Percentiles rank a stretch among this genome's conserved stretches.
phyloP scores from a whole-genome alignment of 2,797 vertebrate species.

The Anguilla marmorata region DNA sequence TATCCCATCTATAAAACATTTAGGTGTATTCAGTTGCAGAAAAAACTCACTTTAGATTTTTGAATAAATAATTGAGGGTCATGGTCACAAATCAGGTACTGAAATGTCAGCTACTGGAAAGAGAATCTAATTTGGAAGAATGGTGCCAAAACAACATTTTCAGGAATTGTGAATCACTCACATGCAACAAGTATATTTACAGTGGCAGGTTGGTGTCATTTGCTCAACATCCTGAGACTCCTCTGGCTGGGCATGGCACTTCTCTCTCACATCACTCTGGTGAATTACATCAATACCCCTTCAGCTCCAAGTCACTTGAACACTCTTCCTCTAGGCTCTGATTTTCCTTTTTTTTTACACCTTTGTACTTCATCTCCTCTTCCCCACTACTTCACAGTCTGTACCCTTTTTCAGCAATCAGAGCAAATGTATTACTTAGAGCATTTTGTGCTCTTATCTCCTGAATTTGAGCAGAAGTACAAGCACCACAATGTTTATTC shows the following conservation, averaged over 20 bases:
- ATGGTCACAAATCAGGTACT: not conserved
- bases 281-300: not conserved
- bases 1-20: not conserved
- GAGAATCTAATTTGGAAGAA: not conserved
- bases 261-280: not conserved
- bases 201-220: not conserved
- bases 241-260: not conserved
- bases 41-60: not conserved
- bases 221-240: not conserved
- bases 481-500: not conserved
- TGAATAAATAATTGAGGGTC: not conserved
- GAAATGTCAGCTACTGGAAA: not conserved
- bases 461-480: not conserved
- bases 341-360: constrained; percentile 5
- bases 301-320: not conserved
- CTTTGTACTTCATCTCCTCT: not conserved
- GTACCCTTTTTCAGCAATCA: not conserved
- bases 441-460: constrained; percentile 8
- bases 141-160: not conserved
- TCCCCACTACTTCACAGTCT: not conserved
- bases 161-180: not conserved
- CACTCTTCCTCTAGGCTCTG: not conserved
- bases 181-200: not conserved
- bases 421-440: constrained; percentile 1
- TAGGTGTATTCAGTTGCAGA: not conserved